phyloP scores from a whole-genome alignment of 2,888 invertebrate genomes.

The Hirudinaria manillensis region DNA sequence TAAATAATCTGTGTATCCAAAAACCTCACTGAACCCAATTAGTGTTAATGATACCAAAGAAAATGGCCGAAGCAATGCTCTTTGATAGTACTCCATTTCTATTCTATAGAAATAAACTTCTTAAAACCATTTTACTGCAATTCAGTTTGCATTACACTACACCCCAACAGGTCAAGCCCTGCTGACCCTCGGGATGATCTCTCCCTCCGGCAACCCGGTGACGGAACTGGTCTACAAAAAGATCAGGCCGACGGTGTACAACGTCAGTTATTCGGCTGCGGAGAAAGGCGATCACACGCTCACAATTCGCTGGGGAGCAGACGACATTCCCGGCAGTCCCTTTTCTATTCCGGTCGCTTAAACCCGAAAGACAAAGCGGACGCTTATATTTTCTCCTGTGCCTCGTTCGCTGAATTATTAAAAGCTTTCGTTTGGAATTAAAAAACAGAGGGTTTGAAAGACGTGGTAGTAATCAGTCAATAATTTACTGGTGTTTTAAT shows the following conservation, averaged over 20 bases:
- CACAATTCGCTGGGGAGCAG: conserved; percentile 72
- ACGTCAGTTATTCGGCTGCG: conserved; percentile 74
- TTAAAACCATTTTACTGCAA: no score
- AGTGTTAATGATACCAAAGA: no score
- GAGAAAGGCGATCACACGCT: conserved; percentile 72
- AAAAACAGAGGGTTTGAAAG: background rate
- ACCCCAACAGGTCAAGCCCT: conserved; percentile 76
- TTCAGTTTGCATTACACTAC: no score
- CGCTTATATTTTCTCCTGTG: background rate
- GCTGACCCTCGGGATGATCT: conserved; percentile 84
- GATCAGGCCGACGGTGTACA: conserved; percentile 47
- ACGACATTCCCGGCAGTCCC: conserved; percentile 91
- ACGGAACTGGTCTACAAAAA: conserved; percentile 86
- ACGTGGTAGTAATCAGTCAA: background rate
- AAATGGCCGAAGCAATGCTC: no score
- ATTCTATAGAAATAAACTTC: no score
- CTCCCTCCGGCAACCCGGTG: conserved; percentile 82
- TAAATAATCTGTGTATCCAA: no score
- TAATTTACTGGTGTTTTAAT: background rate
- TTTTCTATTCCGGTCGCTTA: conserved; percentile 61
- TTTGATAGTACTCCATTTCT: no score
- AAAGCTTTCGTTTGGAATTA: background rate
- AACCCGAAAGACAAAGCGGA: background rate
- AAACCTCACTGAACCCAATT: no score
- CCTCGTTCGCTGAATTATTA: background rate